Evolutionary conservation across 2,113 vertebrate species (phyloP), one percentile per base, ranked within the genome.

Genomic region (Mesembrinibis cayennensis): DNA sequence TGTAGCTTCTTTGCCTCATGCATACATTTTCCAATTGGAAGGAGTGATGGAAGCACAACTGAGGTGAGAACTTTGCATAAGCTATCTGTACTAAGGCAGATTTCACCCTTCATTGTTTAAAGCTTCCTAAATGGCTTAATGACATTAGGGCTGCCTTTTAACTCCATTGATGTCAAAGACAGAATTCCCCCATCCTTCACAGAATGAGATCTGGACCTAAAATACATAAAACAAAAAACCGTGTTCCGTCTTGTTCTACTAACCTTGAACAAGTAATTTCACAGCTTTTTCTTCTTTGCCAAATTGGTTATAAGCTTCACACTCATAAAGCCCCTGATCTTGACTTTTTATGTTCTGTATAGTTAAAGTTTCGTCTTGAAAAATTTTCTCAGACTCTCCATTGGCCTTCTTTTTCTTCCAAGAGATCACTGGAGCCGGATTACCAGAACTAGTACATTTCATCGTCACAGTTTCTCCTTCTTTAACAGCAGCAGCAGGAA

Each of bases 251-350:
- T 77, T n/a, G 10, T 70, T 92, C 32, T 87, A 92, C 97, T 95
- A 90, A 98, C 98, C 98, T 97, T 97, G 76, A 83, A 98, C 79
- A 91, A 81, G 66, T 76, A 98, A 87, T 40, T 98, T 27, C 92
- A 98, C 94, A 66, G 96, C 81, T 80, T 93, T 89, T 87, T 63
- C 86, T 21, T 97, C 58, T 78, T 74, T 97, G 29, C 98, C 98
- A 53, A 90, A 67, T 6, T 1, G 22, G 71, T 98, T 98, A 87
- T 63, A 82, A 72, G 91, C 98, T 96, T 98, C 97, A 89, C 98
- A 98, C 73, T 97, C 82, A 40, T 98, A 98, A 95, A 91, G 93
- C 10, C 98, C 98, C 78, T 95, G 89, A 80, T 98, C 97, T 93
- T 98, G 90, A 55, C 58, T 74, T 82, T 82, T 96, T 93, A 98